Evolutionary conservation across 2,888 invertebrate species (phyloP).

Genomic region (Melangyna quadrimaculata): DNA sequence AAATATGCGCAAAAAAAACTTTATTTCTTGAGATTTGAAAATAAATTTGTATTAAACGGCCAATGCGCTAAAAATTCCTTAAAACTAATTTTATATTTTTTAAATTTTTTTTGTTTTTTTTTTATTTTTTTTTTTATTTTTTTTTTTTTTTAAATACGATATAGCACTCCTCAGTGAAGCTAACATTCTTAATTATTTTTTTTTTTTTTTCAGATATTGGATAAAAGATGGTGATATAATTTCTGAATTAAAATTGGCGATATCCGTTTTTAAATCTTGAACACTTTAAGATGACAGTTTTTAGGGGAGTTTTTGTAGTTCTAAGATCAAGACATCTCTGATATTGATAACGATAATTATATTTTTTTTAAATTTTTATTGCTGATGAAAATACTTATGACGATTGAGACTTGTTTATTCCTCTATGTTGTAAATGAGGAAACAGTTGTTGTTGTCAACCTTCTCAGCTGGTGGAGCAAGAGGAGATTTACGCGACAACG

Average conservation of each 20-base stretch:
- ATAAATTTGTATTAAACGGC: slow-evolving; percentile 24
- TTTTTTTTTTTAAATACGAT: slow-evolving; percentile 76
- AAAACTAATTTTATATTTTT: slow-evolving; percentile 59
- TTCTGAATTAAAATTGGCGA: slow-evolving; percentile 43
- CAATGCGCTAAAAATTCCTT: slow-evolving; percentile 55
- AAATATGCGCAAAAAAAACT: slow-evolving; percentile 11
- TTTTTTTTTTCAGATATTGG: slow-evolving; percentile 44
- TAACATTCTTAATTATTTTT: slow-evolving; percentile 47
- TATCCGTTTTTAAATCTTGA: slow-evolving; percentile 58
- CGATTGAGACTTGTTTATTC: slow-evolving; percentile 76
- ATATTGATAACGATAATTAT: slow-evolving; percentile 37
- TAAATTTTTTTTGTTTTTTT: slow-evolving; percentile 58
- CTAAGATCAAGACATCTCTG: slow-evolving; percentile 58
- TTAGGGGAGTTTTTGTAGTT: slow-evolving; percentile 13
- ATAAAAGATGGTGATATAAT: slow-evolving; percentile 32
- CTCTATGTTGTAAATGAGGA: slow-evolving; percentile 81
- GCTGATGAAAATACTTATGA: slow-evolving; percentile 40
- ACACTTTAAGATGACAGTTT: slow-evolving; percentile 63
- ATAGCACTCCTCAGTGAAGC: slow-evolving; percentile 77
- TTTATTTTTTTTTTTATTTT: slow-evolving; percentile 73
- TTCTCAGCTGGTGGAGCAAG: slow-evolving; percentile 86
- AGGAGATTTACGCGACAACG: slow-evolving; percentile 91
- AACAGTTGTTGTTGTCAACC: slow-evolving; percentile 83
- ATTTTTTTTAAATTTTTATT: not conserved
- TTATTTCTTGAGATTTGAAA: slow-evolving; percentile 63